Evolutionary conservation across 2,797 vertebrate genomes (phyloP), one percentile per base, ranked within the genome.

Genomic region (Sebastes trivittatus): DNA sequence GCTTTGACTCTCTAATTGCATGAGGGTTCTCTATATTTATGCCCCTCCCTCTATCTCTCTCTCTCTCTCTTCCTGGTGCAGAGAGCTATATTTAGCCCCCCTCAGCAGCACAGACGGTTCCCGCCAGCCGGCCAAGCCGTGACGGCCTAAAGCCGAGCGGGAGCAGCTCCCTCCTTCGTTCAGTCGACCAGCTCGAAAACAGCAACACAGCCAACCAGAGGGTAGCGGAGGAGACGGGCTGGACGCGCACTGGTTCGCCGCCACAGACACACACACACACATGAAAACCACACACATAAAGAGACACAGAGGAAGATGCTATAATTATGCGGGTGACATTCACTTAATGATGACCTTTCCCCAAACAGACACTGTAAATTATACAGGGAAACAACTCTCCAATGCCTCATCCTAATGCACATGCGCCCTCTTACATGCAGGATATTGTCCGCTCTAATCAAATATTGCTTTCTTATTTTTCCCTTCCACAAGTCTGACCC

Each of bases 1-100:
- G 81, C 90, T 88, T 22, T 18, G 18, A 87, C 88, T 92, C 92
- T 94, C 84, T 94, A 95, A 95, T 95, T 95, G 95, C 84, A 88
- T 6, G 36, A 77, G 82, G 87, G 81, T 88, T 75, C 91, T 88
- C 89, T 91, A 88, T 91, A 92, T 93, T 93, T 93, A 90, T 30
- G 59, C 55, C 86, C 83, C 87, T 78, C 92, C 81, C 82, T 74
- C 83, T 23, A 80, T 59, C 75, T 58, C 76, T 88, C 88, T 49
- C 46, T 27, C 27, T 30, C 88, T 49, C 92, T 93, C 91, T 89
- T 93, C 88, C 90, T 93, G 90, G 89, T 88, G 90, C 92, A 89
- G 87, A 64, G 89, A 77, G 87, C 94, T 96, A 96, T 94, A 96
- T 96, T 95, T 96, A 96, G 93, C 74, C 75, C 52, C 73, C 63